Conservation (phyloP, 2,797 vertebrate genomes). For the Sandelia bainsii region DNA sequence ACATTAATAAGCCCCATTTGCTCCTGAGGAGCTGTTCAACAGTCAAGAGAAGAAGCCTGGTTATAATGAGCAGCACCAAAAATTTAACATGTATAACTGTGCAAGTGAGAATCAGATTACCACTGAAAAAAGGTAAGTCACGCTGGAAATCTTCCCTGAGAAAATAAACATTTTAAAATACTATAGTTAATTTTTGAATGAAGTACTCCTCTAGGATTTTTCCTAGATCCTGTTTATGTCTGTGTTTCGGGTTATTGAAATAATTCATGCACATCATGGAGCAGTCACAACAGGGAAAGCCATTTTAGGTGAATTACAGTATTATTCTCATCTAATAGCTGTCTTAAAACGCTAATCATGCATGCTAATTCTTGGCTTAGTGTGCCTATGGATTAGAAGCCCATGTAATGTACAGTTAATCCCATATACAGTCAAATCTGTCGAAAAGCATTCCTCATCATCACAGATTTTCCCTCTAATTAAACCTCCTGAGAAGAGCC, state of each 20-base stretch:
- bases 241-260: slow-evolving; percentile 40
- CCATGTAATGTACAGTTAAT: slow-evolving; percentile 78
- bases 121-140: slow-evolving; percentile 8
- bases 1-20: slow-evolving; percentile 61
- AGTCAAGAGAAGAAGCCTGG: slow-evolving; percentile 37
- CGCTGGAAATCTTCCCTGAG: slow-evolving; percentile 23
- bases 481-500: slow-evolving; percentile 71
- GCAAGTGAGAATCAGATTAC: slow-evolving; percentile 41
- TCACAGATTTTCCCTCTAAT: slow-evolving; percentile 71
- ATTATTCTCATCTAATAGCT: slow-evolving; percentile 73
- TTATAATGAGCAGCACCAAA: slow-evolving; percentile 30
- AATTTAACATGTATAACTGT: slow-evolving; percentile 18
- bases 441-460: slow-evolving; percentile 69
- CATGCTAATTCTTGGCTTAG: slow-evolving; percentile 76
- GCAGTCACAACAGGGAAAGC: slow-evolving; percentile 58
- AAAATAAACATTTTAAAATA: slow-evolving; percentile 51
- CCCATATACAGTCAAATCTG: slow-evolving; percentile 67
- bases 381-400: slow-evolving; percentile 71
- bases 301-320: slow-evolving; percentile 71
- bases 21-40: slow-evolving; percentile 44
- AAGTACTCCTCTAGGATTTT: slow-evolving; percentile 15
- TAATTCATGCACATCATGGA: slow-evolving; percentile 32
- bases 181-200: slow-evolving; percentile 13
- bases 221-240: slow-evolving; percentile 44
- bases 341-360: slow-evolving; percentile 73